Evolutionary conservation across 2,888 invertebrate genomes (phyloP).

Genomic region (Ectemnius lituratus): DNA sequence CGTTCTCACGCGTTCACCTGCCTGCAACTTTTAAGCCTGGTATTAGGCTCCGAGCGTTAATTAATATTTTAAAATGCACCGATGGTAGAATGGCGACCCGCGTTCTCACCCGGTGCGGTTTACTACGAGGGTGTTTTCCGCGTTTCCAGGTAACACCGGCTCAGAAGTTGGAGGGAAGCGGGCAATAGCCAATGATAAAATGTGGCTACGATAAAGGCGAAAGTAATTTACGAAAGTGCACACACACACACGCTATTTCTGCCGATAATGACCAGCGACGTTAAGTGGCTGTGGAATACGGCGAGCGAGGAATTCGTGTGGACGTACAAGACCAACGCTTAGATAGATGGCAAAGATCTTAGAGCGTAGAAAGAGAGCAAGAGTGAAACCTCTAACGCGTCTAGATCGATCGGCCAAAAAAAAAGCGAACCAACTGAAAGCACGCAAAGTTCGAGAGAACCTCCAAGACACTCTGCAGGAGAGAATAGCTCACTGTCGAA

Average conservation of each 20-base stretch:
- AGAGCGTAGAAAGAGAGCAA: neutral
- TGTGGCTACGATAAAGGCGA: slow-evolving; percentile 35
- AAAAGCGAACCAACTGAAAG: neutral
- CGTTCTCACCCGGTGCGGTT: neutral
- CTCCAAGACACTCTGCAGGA: neutral
- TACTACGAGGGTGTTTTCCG: neutral
- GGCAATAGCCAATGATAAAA: slow-evolving; percentile 24
- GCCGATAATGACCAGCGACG: slow-evolving; percentile 35
- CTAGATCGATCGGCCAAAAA: neutral
- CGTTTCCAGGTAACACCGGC: neutral
- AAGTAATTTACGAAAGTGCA: slow-evolving; percentile 48
- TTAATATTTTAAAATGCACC: slow-evolving; percentile 63
- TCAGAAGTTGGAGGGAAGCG: neutral
- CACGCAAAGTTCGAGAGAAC: neutral
- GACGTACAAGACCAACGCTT: neutral
- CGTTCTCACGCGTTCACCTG: slow-evolving; percentile 29
- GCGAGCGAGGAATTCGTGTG: slow-evolving; percentile 24
- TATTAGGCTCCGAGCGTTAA: slow-evolving; percentile 55
- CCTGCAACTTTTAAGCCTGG: slow-evolving; percentile 46
- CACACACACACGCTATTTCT: slow-evolving; percentile 7
- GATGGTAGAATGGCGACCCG: neutral
- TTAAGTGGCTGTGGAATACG: slow-evolving; percentile 29
- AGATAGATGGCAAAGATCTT: slow-evolving; percentile 5
- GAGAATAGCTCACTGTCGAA: slow-evolving; percentile 1
- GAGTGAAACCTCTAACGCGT: neutral